Evolutionary conservation across 2,113 vertebrate species (phyloP).

Genomic region (Sterna hirundo): DNA sequence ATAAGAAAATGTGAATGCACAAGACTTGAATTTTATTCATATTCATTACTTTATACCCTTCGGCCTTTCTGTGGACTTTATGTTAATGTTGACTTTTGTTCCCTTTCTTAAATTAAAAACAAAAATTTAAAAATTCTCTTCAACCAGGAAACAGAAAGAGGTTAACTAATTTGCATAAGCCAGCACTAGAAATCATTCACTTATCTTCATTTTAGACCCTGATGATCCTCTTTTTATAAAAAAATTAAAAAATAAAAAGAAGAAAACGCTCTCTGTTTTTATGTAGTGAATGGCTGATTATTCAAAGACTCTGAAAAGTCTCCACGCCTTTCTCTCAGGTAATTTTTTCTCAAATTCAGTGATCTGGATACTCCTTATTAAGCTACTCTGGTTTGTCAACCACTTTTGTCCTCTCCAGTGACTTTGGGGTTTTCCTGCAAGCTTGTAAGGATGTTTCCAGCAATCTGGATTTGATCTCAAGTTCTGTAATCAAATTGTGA

Average conservation of each 20-base stretch:
- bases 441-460: neutral
- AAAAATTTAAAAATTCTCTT: neutral
- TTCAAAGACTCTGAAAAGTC: neutral
- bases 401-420: neutral
- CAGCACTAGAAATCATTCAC: neutral
- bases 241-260: neutral
- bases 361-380: neutral
- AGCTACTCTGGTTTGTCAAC: neutral
- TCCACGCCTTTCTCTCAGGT: neutral
- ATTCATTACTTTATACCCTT: neutral
- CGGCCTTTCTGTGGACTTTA: neutral
- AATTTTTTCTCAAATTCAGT: neutral
- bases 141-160: neutral
- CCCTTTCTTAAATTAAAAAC: neutral
- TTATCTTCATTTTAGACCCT: neutral
- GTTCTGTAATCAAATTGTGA: slow-evolving; percentile 8
- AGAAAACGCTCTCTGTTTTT: neutral
- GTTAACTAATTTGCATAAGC: neutral
- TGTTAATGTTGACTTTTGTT: neutral
- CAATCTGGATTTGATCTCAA: slow-evolving; percentile 6
- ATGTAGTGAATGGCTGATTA: neutral
- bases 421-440: neutral
- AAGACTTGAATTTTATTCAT: neutral
- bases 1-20: neutral
- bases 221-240: neutral